phyloP scores from a whole-genome alignment of 2,113 vertebrate genomes.

The Accipiter cooperii region DNA sequence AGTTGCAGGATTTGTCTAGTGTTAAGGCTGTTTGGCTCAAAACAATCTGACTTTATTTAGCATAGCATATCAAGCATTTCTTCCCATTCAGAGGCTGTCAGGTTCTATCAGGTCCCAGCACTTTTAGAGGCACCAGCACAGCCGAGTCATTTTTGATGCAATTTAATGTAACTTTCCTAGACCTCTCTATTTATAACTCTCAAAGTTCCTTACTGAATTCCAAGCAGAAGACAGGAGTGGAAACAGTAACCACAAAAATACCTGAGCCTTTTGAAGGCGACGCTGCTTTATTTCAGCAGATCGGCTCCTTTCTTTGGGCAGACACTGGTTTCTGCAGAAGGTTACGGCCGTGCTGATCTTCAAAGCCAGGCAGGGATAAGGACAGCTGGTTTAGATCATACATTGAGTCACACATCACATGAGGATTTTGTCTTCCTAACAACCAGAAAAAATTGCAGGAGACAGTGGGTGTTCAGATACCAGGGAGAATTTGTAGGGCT shows the following conservation, averaged over 20 bases:
- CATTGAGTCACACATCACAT: rapidly evolving
- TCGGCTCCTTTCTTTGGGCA: not conserved
- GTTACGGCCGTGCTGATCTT: too few relatives aligned
- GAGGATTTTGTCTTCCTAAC: not conserved
- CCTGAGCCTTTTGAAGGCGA: not conserved
- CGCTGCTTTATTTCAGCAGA: not conserved
- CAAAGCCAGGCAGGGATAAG: not conserved
- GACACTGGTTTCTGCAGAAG: not conserved
- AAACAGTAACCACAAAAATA: not conserved
- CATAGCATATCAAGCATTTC: not conserved
- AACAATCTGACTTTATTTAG: not conserved
- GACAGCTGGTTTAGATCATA: not conserved
- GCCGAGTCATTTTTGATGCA: not conserved
- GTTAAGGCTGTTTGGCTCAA: not conserved
- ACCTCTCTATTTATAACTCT: not conserved
- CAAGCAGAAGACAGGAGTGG: not conserved
- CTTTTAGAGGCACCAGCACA: not conserved
- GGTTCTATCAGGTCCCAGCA: not conserved
- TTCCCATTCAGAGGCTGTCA: not conserved
- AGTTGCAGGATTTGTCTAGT: not conserved
- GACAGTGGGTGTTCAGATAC: not conserved
- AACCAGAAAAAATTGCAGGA: not conserved
- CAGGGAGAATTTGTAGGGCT: not conserved
- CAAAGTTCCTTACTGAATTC: not conserved
- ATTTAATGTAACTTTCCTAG: not conserved